Evolutionary conservation across 2,113 vertebrate species (phyloP).

Genomic region (Columbina picui): DNA sequence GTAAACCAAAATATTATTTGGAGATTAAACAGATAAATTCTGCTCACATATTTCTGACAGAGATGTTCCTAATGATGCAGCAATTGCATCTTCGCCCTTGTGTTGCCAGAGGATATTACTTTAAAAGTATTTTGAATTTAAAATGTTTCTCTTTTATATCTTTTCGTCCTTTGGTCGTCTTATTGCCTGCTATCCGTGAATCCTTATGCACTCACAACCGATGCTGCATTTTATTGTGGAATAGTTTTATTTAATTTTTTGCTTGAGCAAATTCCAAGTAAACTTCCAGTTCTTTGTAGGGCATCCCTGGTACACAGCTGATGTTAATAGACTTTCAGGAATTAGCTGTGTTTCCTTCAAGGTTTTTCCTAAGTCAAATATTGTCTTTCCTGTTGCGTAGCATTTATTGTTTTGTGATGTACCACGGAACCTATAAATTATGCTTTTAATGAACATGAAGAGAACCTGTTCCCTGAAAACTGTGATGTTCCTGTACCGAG

Average conservation of each 20-base stretch:
- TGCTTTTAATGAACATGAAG: background rate
- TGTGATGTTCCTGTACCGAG: background rate
- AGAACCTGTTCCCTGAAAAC: background rate
- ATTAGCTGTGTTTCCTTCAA: background rate
- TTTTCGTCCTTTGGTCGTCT: background rate
- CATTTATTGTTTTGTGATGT: background rate
- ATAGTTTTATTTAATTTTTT: background rate
- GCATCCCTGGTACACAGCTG: background rate
- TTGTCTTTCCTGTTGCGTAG: background rate
- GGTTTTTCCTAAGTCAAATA: background rate
- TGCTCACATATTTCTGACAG: background rate
- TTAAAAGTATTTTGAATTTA: background rate
- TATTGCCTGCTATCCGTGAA: background rate
- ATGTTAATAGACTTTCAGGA: background rate
- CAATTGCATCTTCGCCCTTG: background rate
- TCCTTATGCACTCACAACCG: background rate
- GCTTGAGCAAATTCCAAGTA: background rate
- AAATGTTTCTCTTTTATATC: background rate
- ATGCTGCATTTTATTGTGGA: background rate
- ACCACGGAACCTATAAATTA: background rate
- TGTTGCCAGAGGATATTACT: background rate
- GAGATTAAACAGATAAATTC: background rate
- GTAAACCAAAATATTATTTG: background rate
- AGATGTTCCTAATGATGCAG: background rate
- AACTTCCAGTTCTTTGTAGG: background rate